These are phyloP conservation scores for Falcunculus frontatus DNA, from an alignment of 2,113 vertebrate species.

Conservation along the genomic window DNA sequence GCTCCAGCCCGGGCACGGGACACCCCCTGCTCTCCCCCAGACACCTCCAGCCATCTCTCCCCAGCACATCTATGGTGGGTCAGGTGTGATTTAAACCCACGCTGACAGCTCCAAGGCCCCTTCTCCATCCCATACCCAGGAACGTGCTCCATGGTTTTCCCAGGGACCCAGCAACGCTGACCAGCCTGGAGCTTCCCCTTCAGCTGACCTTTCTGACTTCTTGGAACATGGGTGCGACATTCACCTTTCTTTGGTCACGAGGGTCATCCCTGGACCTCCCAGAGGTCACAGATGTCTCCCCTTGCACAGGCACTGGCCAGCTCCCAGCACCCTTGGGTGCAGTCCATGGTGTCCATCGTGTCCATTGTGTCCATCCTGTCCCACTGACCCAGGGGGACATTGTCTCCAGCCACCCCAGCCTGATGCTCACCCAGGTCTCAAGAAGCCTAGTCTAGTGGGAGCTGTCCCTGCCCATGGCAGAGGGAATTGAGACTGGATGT, in stretches of 20 bases:
- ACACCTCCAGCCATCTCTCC: neutral
- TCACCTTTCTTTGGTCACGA: neutral
- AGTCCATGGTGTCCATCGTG: neutral
- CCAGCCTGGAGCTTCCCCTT: neutral
- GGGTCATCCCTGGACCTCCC: too few relatives aligned
- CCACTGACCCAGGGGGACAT: accelerated
- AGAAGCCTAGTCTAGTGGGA: neutral
- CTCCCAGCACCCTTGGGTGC: neutral
- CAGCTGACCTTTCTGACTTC: neutral
- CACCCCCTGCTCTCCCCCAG: accelerated
- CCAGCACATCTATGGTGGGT: neutral
- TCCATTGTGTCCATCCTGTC: neutral
- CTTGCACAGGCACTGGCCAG: neutral
- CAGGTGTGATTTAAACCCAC: neutral
- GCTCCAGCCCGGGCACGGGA: neutral
- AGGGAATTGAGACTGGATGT: neutral
- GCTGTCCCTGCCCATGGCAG: neutral
- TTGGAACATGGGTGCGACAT: accelerated
- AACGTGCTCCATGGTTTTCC: accelerated
- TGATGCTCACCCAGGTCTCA: neutral
- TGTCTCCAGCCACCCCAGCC: neutral
- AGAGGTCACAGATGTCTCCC: neutral
- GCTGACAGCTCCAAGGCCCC: neutral
- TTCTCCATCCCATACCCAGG: neutral
- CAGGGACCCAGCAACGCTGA: neutral